phyloP scores from a whole-genome alignment of 2,797 vertebrate genomes.

The Gymnodraco acuticeps region DNA sequence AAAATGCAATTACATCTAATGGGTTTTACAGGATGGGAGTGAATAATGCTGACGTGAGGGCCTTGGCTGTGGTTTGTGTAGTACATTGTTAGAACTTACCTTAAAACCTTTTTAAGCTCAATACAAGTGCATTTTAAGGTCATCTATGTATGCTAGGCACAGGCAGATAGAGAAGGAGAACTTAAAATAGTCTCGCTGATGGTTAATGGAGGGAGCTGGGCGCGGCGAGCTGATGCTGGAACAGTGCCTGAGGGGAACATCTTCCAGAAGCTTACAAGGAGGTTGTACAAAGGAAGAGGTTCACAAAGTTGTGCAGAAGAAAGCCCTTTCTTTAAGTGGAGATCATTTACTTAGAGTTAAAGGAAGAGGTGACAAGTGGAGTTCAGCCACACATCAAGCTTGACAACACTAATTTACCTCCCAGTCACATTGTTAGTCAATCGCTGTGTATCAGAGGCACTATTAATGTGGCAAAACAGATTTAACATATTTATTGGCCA shows the following conservation, averaged over 20 bases:
- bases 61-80: conserved; percentile 35
- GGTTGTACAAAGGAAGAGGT: conserved; percentile 22
- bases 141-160: conserved; percentile 11
- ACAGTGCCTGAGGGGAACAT: conserved; percentile 41
- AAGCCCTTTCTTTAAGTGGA: conserved; percentile 35
- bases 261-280: conserved; percentile 33
- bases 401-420: conserved; percentile 13
- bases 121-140: conserved; percentile 21
- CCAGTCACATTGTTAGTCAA: conserved; percentile 44
- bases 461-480: conserved; percentile 57
- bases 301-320: conserved; percentile 27
- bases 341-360: conserved; percentile 23
- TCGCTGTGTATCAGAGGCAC: conserved; percentile 35
- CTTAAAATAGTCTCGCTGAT: conserved; percentile 26
- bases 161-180: conserved; percentile 8
- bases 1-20: conserved; percentile 72
- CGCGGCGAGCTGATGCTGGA: conserved; percentile 37
- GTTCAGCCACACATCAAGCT: conserved; percentile 9
- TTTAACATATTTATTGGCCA: conserved; percentile 64
- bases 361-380: conserved; percentile 27
- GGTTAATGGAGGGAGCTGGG: conserved; percentile 45
- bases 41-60: conserved; percentile 45
- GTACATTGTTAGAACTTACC: conserved; percentile 28
- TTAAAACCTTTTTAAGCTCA: conserved; percentile 24
- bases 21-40: conserved; percentile 48